A percentile compares a stretch with the other conserved stretches of the same genome.
These are phyloP conservation scores for Coelogynopora nodosa DNA, from an alignment of 2,888 invertebrate species.

Conservation along the genomic window DNA sequence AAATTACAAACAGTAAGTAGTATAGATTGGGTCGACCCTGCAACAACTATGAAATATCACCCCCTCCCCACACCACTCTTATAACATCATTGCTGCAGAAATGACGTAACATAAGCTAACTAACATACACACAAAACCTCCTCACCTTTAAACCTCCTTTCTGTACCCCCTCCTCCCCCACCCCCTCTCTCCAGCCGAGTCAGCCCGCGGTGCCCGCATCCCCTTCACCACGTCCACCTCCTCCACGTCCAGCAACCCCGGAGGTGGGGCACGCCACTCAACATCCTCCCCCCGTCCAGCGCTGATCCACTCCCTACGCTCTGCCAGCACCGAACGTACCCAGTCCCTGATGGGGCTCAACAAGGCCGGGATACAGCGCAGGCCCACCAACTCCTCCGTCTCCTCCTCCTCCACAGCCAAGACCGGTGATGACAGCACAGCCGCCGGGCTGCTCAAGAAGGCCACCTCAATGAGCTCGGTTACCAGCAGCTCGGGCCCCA, in stretches of 20 bases:
- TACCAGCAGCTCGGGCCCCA: background rate
- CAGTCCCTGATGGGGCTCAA: background rate
- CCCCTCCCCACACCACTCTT: too few species aligned
- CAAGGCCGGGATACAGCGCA: background rate
- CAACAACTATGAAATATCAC: too few species aligned
- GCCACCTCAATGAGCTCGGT: slow-evolving; percentile 1
- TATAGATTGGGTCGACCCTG: too few species aligned
- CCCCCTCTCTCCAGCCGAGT: background rate
- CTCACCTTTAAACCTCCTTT: background rate
- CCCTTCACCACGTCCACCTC: background rate
- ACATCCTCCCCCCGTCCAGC: too few species aligned
- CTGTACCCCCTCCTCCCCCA: background rate
- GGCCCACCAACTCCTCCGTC: background rate
- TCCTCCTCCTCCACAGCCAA: background rate
- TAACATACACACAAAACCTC: too few species aligned
- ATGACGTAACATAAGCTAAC: too few species aligned
- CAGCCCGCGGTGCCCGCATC: background rate
- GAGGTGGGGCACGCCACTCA: too few species aligned
- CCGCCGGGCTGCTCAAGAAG: background rate
- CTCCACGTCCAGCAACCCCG: background rate
- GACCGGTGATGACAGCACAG: background rate
- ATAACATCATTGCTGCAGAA: too few species aligned
- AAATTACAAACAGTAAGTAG: too few species aligned
- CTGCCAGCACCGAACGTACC: background rate
- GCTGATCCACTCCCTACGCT: too few species aligned